Percentiles rank a stretch among this genome's conserved stretches.
Conservation (phyloP, 2,113 vertebrate species). For the Thomomys bottae region DNA sequence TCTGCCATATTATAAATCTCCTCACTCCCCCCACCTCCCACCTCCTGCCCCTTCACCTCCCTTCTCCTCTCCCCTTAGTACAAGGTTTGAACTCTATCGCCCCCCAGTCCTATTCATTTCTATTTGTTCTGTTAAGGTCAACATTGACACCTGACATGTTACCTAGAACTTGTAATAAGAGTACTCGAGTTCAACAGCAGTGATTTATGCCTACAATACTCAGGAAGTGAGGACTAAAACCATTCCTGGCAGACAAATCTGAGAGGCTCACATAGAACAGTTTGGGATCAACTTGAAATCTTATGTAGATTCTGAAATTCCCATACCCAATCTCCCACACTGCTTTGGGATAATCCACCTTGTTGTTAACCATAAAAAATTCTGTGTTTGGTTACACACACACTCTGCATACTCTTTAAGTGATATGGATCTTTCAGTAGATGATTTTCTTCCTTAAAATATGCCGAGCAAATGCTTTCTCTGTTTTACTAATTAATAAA, state of each 20-base stretch:
- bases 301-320: slow-evolving; percentile 27
- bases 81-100: too few relatives aligned
- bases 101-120: too few relatives aligned
- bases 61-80: too few relatives aligned
- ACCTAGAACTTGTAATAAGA: too few relatives aligned
- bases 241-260: too few relatives aligned
- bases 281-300: not conserved
- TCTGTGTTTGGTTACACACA: slow-evolving; percentile 11
- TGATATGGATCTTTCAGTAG: not conserved
- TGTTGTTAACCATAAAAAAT: not conserved
- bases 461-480: not conserved
- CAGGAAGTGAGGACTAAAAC: too few relatives aligned
- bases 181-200: too few relatives aligned
- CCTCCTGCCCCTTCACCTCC: too few relatives aligned
- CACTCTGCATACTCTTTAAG: not conserved
- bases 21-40: too few relatives aligned
- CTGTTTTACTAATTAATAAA: slow-evolving; percentile 26
- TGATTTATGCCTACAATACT: too few relatives aligned
- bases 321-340: not conserved
- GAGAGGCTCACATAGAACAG: not conserved
- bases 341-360: not conserved
- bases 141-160: too few relatives aligned
- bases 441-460: slow-evolving; percentile 32
- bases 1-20: not conserved
- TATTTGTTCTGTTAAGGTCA: too few relatives aligned